phyloP scores from a whole-genome alignment of 1,140 invertebrate genomes.

The Drosophila lacertosa region DNA sequence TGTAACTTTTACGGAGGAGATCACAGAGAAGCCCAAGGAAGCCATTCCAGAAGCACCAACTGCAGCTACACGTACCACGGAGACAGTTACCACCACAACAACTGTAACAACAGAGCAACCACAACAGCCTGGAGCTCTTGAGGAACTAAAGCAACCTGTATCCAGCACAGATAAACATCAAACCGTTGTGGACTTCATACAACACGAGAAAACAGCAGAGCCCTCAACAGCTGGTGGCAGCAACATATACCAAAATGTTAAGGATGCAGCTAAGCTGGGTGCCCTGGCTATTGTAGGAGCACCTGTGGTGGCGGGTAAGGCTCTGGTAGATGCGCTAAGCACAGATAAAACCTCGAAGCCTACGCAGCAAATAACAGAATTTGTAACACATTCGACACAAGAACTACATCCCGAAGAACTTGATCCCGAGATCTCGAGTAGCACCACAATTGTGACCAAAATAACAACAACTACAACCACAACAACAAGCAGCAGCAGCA shows the following conservation, averaged over 20 bases:
- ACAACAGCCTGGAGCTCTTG: slow-evolving; percentile 38
- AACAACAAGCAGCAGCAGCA: slow-evolving; percentile 42
- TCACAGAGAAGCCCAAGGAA: background rate
- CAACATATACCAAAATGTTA: slow-evolving; percentile 85
- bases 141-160: slow-evolving; percentile 16
- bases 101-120: slow-evolving; percentile 32
- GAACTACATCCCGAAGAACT: slow-evolving; percentile 24
- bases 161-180: slow-evolving; percentile 42
- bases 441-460: slow-evolving; percentile 56
- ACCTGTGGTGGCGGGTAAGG: slow-evolving; percentile 92
- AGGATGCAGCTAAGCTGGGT: slow-evolving; percentile 94
- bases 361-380: slow-evolving; percentile 66
- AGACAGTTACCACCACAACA: slow-evolving; percentile 29
- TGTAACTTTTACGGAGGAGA: background rate
- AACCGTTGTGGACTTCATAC: slow-evolving; percentile 64
- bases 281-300: slow-evolving; percentile 91
- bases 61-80: slow-evolving; percentile 5
- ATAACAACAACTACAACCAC: slow-evolving; percentile 64
- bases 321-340: slow-evolving; percentile 91
- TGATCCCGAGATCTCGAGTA: slow-evolving; percentile 18
- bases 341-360: slow-evolving; percentile 81
- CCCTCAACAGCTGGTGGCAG: slow-evolving; percentile 21
- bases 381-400: slow-evolving; percentile 23
- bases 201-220: slow-evolving; percentile 46
- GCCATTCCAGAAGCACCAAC: slow-evolving; percentile 1